These are phyloP conservation scores for Drosophila pseudotalamancana DNA, from an alignment of 2,888 invertebrate genomes.

Conservation along the genomic window DNA sequence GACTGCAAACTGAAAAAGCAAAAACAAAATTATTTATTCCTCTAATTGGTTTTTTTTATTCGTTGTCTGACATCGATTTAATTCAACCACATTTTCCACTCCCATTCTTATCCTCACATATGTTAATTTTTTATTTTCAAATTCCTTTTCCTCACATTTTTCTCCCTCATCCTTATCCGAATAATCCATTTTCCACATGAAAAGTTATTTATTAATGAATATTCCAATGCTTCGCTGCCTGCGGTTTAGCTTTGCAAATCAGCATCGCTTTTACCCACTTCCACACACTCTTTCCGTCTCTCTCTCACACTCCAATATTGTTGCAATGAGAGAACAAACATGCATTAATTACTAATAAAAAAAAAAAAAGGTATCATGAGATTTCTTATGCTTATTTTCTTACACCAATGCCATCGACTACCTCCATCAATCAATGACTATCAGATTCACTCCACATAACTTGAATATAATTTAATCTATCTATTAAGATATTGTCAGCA, in stretches of 20 bases:
- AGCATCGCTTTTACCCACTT: neutral
- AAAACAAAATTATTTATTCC: too few species aligned
- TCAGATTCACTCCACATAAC: too few species aligned
- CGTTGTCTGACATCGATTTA: neutral
- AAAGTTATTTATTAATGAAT: conserved; percentile 63
- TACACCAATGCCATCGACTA: too few species aligned
- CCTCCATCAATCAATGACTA: too few species aligned
- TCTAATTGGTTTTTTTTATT: conserved; percentile 39
- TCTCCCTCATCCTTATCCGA: conserved; percentile 22
- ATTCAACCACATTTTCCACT: neutral
- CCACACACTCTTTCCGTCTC: neutral
- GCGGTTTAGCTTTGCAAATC: conserved; percentile 26
- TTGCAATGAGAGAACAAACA: too few species aligned
- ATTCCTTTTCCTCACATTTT: neutral
- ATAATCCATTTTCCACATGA: conserved; percentile 68
- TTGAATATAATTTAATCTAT: too few species aligned
- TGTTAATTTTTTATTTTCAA: too few species aligned
- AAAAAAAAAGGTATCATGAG: too few species aligned
- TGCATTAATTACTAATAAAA: too few species aligned
- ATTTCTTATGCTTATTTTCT: too few species aligned
- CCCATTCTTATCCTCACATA: neutral
- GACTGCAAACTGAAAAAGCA: conserved; percentile 37
- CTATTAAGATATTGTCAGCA: too few species aligned
- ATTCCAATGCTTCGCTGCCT: conserved; percentile 36
- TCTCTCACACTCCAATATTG: neutral